Evolutionary conservation across 1,140 invertebrate genomes (phyloP), one percentile per base, ranked within the genome.

Genomic region (Penaeus indicus): DNA sequence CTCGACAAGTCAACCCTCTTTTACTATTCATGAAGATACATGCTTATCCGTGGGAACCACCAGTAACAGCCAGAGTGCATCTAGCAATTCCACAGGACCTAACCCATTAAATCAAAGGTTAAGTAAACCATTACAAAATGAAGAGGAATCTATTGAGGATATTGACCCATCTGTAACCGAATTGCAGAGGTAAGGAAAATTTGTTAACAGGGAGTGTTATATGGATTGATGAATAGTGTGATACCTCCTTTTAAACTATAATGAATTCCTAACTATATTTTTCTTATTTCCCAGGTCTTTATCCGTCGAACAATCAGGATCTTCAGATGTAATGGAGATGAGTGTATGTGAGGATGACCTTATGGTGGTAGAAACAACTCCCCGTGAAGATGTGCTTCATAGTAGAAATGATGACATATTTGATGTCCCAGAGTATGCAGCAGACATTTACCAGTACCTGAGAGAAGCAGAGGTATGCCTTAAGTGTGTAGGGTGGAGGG

Each of bases 361-460:
- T 13, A 89, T 87, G 84, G 82, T 86, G n/a, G 72, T 86, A 16
- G 90, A 86, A 32, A 61, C 82, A 16, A 67, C 47, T 18, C 90
- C 90, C 13, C 84, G 85, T 54, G 90, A 90, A 67, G 90, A 90
- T 42, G 63, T 90, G 25, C 84, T 90, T 10, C 81, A 82, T 0
- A 79, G 72, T 25, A 38, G 90, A 47, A 81, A 67, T 42, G 90
- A 90, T 27, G 86, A 88, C 72, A 86, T 90, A 22, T 90, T 81
- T 88, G 87, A 90, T 86, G 88, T 90, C n/a, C 88, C 90, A 85
- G 95, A 97, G 92, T 97, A 97, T 93, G 94, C 96, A 90, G 94
- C 95, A 88, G 96, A 97, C 90, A 97, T 98, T 90, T 97, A 97
- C 92, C 93, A 95, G 88, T 97, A 97, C 93, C 94, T 97, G 93